These are phyloP conservation scores for Sebastes taczanowskii DNA, from an alignment of 2,797 vertebrate genomes.

Conservation along the genomic window DNA sequence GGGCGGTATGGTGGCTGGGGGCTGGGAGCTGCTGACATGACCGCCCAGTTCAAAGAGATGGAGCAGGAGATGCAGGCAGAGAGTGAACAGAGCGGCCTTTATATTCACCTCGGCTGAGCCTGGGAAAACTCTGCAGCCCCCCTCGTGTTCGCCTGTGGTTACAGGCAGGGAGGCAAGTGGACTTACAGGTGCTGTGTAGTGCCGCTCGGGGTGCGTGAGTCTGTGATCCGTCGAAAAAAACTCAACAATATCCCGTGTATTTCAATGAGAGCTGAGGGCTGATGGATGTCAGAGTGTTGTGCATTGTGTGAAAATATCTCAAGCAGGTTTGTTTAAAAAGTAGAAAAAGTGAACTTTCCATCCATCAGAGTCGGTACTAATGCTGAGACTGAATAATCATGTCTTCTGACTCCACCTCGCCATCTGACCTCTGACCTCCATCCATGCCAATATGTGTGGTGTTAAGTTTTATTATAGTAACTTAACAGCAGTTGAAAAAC, in stretches of 20 bases:
- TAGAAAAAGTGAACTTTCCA: conserved; percentile 3
- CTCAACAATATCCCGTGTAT: conserved; percentile 26
- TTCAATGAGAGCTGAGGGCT: conserved; percentile 41
- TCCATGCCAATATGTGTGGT: neutral
- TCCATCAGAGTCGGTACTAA: neutral
- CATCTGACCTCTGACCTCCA: neutral
- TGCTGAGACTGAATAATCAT: neutral
- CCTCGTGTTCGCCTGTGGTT: conserved; percentile 33
- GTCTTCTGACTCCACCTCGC: neutral
- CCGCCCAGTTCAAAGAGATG: conserved; percentile 79
- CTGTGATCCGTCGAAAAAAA: conserved; percentile 10
- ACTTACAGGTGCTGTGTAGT: conserved; percentile 73
- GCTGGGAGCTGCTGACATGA: conserved; percentile 73
- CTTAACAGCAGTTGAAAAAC: too few relatives aligned
- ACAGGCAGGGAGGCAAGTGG: conserved; percentile 68
- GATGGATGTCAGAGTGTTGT: conserved; percentile 26
- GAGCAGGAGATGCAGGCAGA: conserved; percentile 67
- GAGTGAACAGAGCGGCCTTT: conserved; percentile 75
- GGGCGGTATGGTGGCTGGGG: conserved; percentile 62
- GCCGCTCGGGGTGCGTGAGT: conserved; percentile 34
- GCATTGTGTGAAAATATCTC: conserved; percentile 23
- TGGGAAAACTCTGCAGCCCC: conserved; percentile 70
- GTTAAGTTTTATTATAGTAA: neutral
- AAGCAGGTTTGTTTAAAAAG: neutral
- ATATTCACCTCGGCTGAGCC: conserved; percentile 63